Evolutionary conservation across 1,140 invertebrate genomes (phyloP).

Genomic region (Euglossa dilemma): DNA sequence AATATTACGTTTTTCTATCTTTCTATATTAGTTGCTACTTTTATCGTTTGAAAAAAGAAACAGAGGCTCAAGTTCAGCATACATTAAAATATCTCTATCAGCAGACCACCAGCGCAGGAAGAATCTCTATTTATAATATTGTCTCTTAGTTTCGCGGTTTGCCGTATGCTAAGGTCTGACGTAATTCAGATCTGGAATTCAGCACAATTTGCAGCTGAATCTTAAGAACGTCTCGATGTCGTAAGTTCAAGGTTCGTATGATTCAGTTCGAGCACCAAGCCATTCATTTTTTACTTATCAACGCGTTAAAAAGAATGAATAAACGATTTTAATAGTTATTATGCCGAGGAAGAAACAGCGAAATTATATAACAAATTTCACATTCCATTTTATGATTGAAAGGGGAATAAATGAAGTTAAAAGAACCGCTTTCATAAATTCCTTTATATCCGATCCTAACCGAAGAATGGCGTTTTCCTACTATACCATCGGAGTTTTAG

Average conservation of each 20-base stretch:
- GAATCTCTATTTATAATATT: conserved; percentile 18
- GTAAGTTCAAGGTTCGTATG: conserved; percentile 9
- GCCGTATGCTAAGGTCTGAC: neutral
- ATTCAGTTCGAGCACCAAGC: neutral
- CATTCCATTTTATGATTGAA: neutral
- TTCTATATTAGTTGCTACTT: neutral
- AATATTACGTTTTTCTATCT: neutral
- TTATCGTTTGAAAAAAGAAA: neutral
- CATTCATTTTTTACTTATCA: neutral
- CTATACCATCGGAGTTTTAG: neutral
- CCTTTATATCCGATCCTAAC: neutral
- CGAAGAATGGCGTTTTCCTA: neutral
- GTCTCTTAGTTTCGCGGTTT: neutral
- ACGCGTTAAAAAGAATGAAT: neutral
- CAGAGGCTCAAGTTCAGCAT: neutral
- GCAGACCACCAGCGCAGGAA: too few species aligned
- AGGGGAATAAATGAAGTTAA: neutral
- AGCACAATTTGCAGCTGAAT: neutral
- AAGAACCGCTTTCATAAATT: neutral
- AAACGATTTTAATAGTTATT: neutral
- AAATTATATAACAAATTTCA: neutral
- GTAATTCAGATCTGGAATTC: conserved; percentile 16
- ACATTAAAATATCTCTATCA: neutral
- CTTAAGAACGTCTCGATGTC: neutral
- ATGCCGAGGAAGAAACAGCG: neutral